Conservation (phyloP, 2,113 vertebrate species). For the Eolophus roseicapilla region DNA sequence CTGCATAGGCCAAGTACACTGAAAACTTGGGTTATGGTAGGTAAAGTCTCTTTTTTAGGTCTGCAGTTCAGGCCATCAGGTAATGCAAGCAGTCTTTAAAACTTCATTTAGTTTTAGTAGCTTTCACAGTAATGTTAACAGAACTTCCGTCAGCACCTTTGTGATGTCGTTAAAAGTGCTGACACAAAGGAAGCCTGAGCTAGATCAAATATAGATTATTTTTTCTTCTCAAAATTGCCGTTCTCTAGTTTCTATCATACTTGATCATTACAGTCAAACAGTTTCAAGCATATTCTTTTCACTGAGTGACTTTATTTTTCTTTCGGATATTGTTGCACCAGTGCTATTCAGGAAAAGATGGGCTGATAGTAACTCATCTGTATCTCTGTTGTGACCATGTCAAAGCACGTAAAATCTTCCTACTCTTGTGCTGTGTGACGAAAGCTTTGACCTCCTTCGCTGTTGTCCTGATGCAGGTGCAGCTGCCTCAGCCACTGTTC, state of each 20-base stretch:
- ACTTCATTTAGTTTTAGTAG: background rate
- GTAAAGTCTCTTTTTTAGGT: background rate
- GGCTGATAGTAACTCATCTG: background rate
- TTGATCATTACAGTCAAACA: constrained; percentile 8
- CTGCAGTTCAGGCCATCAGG: background rate
- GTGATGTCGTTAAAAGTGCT: constrained; percentile 63
- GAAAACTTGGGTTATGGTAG: background rate
- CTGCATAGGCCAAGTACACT: background rate
- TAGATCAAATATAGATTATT: constrained; percentile 54
- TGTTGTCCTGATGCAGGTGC: background rate
- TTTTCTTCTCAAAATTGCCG: background rate
- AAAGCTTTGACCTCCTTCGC: background rate
- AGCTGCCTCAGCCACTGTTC: background rate
- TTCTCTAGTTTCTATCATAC: constrained; percentile 24
- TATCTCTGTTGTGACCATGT: background rate
- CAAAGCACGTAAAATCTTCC: background rate
- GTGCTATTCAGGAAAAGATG: background rate
- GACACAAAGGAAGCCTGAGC: constrained; percentile 31
- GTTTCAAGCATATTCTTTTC: constrained; percentile 10
- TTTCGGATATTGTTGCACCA: background rate
- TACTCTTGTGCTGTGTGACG: background rate
- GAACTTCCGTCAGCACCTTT: constrained; percentile 59
- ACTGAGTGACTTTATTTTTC: background rate
- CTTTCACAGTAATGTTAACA: constrained; percentile 10
- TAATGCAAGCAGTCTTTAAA: background rate